Percentiles rank a stretch among this genome's conserved stretches.
Evolutionary conservation across 2,888 invertebrate species (phyloP).

Genomic region (Cremastinae sp.): DNA sequence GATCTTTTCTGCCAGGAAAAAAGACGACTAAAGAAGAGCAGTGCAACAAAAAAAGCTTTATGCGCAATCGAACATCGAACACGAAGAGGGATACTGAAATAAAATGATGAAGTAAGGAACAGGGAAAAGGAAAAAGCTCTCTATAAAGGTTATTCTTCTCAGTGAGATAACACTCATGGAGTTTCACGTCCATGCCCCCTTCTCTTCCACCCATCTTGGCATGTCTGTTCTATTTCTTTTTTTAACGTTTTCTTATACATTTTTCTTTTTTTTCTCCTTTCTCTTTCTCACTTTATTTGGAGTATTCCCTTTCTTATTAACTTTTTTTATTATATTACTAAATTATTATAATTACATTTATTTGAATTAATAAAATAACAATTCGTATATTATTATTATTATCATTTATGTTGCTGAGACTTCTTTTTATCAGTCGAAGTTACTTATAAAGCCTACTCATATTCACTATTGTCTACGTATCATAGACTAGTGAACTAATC

Average conservation of each 20-base stretch:
- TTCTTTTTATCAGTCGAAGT: too few species aligned
- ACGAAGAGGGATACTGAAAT: background rate
- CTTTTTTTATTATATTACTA: constrained; percentile 16
- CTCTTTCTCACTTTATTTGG: background rate
- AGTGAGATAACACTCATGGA: constrained; percentile 20
- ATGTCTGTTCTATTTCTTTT: background rate
- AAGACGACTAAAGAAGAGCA: too few species aligned
- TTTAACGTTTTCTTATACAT: background rate
- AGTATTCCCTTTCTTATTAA: constrained; percentile 2
- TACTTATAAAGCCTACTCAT: too few species aligned
- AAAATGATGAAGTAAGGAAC: background rate
- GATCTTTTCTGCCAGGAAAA: too few species aligned
- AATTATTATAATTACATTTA: too few species aligned
- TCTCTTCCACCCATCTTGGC: constrained; percentile 19
- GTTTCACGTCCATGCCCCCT: constrained; percentile 8
- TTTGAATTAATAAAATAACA: too few species aligned
- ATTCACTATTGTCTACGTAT: too few species aligned
- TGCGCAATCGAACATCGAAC: too few species aligned
- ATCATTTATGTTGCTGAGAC: too few species aligned
- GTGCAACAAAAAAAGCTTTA: too few species aligned
- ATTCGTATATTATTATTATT: too few species aligned
- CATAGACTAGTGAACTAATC: too few species aligned
- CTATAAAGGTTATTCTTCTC: constrained; percentile 31
- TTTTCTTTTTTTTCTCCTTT: background rate
- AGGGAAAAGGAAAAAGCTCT: constrained; percentile 8